Base-by-base conservation (phyloP, 2,888 invertebrate species). In the Sylvicola fuscatus region DNA sequence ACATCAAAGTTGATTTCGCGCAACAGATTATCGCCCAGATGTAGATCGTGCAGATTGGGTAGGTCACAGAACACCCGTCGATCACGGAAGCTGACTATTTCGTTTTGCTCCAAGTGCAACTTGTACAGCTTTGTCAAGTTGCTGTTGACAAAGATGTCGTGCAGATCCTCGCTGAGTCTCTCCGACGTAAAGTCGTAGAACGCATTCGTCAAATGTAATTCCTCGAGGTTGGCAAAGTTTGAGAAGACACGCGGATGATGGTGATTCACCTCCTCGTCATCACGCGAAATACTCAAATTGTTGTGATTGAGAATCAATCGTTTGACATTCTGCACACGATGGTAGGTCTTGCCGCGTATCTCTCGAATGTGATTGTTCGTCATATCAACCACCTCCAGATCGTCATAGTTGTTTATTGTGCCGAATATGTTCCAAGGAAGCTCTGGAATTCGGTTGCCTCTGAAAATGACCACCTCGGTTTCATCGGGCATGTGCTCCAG, bases 71-170 rank as follows among this genome's bases (percentile, higher is more conserved):
- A 81, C 1, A 78, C 69, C 32, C 63, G 64, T 11, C 62, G 58
- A 48, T 76, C 73, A 39, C 61, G 61, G 43, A 79, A 75, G 34
- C 64, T 59, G 16, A 65, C 66, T 21, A 81, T 78, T 51, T 78
- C 74, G 49, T 81, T 81, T 45, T 78, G 76, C 46, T 80, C 80
- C 45, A 81, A 52, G 50, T 81, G 79, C 2, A 81, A 52, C 47
- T 79, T 78, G 41, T 66, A 66, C 42, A 81, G 52, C 40, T 66
- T 68, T 1, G 65, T 65, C 41, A 79, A 49, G 47, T 72, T 70
- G 43, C 75, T 72, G 43, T 73, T 70, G 6, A 70, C 65, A 47
- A 80, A 79, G 38, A 78, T 73, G 44, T 72, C 70, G 43, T 74
- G 73, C n/a, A 78, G 54, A 46, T 75, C 72, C 39, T 66, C 61